These are phyloP conservation scores for Ophion slaviceki DNA, from an alignment of 2,888 invertebrate genomes.

Conservation along the genomic window DNA sequence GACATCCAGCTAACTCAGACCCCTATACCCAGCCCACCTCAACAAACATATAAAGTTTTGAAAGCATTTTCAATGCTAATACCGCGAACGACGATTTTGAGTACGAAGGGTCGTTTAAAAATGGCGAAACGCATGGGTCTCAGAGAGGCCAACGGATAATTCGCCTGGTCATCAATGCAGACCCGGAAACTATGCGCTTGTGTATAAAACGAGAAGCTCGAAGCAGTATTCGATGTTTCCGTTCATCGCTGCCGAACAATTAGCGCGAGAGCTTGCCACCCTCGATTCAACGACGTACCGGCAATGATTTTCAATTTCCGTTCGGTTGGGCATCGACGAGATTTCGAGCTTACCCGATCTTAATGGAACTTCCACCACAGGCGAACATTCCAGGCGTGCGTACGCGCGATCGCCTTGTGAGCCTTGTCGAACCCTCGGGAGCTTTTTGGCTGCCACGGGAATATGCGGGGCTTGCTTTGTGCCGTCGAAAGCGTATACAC, in stretches of 20 bases:
- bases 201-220: conserved; percentile 7
- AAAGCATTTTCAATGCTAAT: too few species aligned
- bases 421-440: not conserved
- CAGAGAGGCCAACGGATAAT: conserved; percentile 4
- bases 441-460: not conserved
- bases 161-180: not conserved
- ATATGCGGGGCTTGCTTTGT: conserved; percentile 9
- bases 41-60: too few species aligned
- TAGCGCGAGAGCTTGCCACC: conserved; percentile 28
- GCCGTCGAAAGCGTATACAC: conserved; percentile 1
- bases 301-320: conserved; percentile 59
- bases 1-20: too few species aligned
- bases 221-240: conserved; percentile 34
- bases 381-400: conserved; percentile 31
- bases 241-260: conserved; percentile 35
- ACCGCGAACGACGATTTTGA: too few species aligned
- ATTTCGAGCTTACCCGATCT: conserved; percentile 47
- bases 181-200: not conserved
- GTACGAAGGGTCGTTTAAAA: not conserved
- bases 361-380: conserved; percentile 35
- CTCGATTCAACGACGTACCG: conserved; percentile 47
- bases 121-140: not conserved
- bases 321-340: conserved; percentile 29
- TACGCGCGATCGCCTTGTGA: not conserved
- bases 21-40: too few species aligned